Percentiles rank a stretch among this genome's conserved stretches.
These are phyloP conservation scores for Nothobranchius kuhntae DNA, from an alignment of 2,113 vertebrate species.

Conservation along the genomic window DNA sequence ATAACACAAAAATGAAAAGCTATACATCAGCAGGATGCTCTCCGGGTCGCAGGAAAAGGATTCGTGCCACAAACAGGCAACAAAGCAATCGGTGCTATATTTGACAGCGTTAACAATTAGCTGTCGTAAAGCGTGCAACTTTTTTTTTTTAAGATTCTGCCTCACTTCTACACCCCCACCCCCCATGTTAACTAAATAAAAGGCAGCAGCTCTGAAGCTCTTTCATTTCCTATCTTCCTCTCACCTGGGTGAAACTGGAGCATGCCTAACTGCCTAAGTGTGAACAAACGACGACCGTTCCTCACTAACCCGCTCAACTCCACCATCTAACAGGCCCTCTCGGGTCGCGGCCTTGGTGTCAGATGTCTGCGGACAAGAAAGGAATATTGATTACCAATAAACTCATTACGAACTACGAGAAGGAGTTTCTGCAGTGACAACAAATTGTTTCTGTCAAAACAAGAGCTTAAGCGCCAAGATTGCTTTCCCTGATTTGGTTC, in stretches of 20 bases:
- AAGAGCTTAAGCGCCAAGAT: conserved; percentile 38
- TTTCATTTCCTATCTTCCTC: conserved; percentile 21
- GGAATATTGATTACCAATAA: conserved; percentile 67
- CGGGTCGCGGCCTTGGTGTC: conserved; percentile 48
- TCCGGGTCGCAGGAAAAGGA: conserved; percentile 16
- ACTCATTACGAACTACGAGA: conserved; percentile 59
- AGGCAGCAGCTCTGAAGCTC: not conserved
- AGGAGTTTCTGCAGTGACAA: conserved; percentile 40
- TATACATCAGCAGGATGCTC: conserved; percentile 48
- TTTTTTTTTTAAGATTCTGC: too few relatives aligned
- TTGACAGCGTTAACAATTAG: conserved; percentile 37
- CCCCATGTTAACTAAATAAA: not conserved
- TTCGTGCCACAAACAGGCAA: conserved; percentile 43
- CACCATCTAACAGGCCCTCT: conserved; percentile 21
- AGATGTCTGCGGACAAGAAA: conserved; percentile 41
- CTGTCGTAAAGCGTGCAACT: too few relatives aligned
- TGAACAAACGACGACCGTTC: conserved; percentile 20
- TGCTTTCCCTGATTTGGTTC: conserved; percentile 31
- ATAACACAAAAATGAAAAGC: conserved; percentile 22
- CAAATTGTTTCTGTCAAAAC: conserved; percentile 58
- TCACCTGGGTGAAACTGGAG: conserved; percentile 33
- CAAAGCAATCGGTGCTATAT: conserved; percentile 33
- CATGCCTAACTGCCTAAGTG: conserved; percentile 32
- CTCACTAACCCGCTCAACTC: conserved; percentile 34
- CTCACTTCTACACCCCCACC: too few relatives aligned